Evolutionary conservation across 2,113 vertebrate genomes (phyloP), one percentile per base, ranked within the genome.

Genomic region (Proteles cristata): DNA sequence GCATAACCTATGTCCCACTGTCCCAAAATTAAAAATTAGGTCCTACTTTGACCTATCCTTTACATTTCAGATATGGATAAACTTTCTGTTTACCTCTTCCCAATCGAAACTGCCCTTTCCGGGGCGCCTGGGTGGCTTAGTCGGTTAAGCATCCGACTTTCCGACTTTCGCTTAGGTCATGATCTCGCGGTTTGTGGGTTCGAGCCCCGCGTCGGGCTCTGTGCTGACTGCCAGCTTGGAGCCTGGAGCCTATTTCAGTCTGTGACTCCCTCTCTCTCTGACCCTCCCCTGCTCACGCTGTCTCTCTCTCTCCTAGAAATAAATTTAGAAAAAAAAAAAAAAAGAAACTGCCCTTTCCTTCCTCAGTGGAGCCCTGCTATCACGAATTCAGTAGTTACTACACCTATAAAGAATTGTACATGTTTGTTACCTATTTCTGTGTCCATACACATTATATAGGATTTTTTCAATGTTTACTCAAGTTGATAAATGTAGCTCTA

Each of bases 1-100:
- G 45, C 21, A 48, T 84, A 90, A 92, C 28, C 28, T 39, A 4
- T 90, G 80, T 15, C 12, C 19, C 43, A 4, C 31, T 71, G 10
- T 58, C 50, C 84, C 35, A 94, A 71, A 90, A 45, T 82, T 85
- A 76, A 96, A 95, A 79, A 81, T 92, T 85, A 95, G 19, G 28
- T 5, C 31, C 53, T 58, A 80, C 3, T 68, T 77, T 17, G 16
- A 4, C 48, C 7, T 95, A 55, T 81, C 6, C 11, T 88, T 85
- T 87, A 76, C 7, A 81, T 69, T 53, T 76, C 1, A 63, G 48
- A 23, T 77, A 53, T 39, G 15, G 5, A 25, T 66, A 89, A 96
- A 48, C 4, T 1, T 23, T 83, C 31, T 82, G 28, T 92, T 92
- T 81, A 83, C 31, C 3, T 88, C 66, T 74, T 45, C 17, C 45